Evolutionary conservation across 2,113 vertebrate species (phyloP).

Genomic region (Nicator chloris): DNA sequence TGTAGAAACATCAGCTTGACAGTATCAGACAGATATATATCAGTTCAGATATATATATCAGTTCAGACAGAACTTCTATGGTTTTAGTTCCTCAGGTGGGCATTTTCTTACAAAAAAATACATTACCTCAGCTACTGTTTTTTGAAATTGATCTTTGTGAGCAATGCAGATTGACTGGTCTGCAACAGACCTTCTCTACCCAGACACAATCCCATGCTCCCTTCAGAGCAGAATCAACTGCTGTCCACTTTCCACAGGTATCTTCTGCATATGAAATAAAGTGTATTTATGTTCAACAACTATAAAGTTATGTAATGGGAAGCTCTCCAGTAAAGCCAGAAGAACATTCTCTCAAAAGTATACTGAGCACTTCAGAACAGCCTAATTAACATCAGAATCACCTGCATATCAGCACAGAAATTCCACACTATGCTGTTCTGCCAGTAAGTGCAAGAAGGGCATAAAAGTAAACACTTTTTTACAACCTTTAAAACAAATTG

Average conservation of each 20-base stretch:
- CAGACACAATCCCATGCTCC: neutral
- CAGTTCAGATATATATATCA: too few species aligned
- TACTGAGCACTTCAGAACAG: neutral
- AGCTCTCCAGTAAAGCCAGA: neutral
- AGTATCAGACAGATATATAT: too few species aligned
- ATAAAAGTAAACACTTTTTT: neutral
- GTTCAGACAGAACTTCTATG: neutral
- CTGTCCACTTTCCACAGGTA: neutral
- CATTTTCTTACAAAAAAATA: neutral
- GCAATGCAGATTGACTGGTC: neutral
- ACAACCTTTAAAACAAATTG: neutral
- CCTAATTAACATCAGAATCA: neutral
- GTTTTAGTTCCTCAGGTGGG: neutral
- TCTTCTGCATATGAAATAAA: neutral
- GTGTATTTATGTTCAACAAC: neutral
- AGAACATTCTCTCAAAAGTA: neutral
- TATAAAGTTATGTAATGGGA: neutral
- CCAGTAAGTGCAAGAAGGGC: neutral
- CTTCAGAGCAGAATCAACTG: neutral
- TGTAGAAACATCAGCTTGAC: too few species aligned
- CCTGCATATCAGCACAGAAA: neutral
- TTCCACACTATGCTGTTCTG: neutral
- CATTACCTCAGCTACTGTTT: neutral
- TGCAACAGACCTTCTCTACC: neutral
- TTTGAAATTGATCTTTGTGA: neutral